These are phyloP conservation scores for Plutomurus gul DNA, from an alignment of 1,140 invertebrate species.

Conservation along the genomic window DNA sequence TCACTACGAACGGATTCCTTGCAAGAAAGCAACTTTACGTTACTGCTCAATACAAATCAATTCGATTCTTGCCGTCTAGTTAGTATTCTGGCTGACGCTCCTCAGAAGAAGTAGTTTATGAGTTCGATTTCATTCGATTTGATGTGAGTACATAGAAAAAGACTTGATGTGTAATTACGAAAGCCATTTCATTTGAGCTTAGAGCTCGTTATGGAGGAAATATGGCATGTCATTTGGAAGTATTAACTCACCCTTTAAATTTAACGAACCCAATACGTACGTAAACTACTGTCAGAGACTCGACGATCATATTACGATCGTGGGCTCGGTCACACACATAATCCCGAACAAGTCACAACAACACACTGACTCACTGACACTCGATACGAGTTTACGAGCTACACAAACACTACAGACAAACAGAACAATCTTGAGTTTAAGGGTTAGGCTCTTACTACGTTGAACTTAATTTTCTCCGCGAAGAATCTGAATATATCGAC, in stretches of 20 bases:
- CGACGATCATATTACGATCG: too few species aligned
- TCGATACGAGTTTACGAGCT: not conserved
- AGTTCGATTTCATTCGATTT: not conserved
- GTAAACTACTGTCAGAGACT: not conserved
- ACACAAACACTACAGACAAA: not conserved
- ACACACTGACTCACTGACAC: not conserved
- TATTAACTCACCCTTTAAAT: not conserved
- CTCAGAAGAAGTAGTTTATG: not conserved
- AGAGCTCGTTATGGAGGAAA: not conserved
- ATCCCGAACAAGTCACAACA: too few species aligned
- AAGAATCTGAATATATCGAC: too few species aligned
- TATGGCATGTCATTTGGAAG: not conserved
- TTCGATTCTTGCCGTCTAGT: not conserved
- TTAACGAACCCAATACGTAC: not conserved
- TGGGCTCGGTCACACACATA: too few species aligned
- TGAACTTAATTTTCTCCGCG: too few species aligned
- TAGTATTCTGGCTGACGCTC: not conserved
- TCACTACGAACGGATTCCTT: too few species aligned
- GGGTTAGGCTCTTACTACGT: not conserved
- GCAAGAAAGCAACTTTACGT: too few species aligned
- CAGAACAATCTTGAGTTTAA: not conserved
- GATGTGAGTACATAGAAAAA: not conserved
- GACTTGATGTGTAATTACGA: not conserved
- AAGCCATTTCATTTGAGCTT: conserved; percentile 1
- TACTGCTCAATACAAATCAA: not conserved